Evolutionary conservation across 2,113 vertebrate species (phyloP), one percentile per base, ranked within the genome.

Genomic region (Aptenodytes forsteri): DNA sequence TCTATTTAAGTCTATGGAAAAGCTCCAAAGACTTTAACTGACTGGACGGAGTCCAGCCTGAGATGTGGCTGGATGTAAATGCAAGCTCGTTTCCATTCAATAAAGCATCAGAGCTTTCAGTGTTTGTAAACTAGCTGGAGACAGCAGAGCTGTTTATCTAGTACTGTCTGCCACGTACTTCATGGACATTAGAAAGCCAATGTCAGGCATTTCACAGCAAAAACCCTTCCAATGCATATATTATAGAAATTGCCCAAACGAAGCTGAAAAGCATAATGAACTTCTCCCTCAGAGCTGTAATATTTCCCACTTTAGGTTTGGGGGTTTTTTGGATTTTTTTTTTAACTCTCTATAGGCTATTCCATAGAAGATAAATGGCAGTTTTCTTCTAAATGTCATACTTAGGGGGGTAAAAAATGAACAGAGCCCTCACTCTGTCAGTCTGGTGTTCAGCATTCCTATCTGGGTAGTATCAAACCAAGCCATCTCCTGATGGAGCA

Each of bases 401-500:
- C 6, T 81, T 70, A 5, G 2, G 1, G 9, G 27, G 13, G 2
- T 49, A 23, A 46, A 87, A 84, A 67, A 75, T 5, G 29, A 93
- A 29, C 11, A 61, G 56, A 90, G 6, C 29, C 13, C 90, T 97
- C 91, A 99, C 98, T 98, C 98, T 49, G 98, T 98, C 58, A 99
- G 85, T 89, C 98, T 98, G n/a, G 95, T 98, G 91, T 98, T 98
- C 73, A 99, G 38, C 4, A 79, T 97, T 84, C 98, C 98, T 89
- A 98, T 98, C 55, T 98, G 96, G 52, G 89, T 98, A 11, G 94
- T 94, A 76, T 99, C 98, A 97, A 99, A 99, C 98, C 98, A 99
- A 83, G 97, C 93, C 98, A 98, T 99, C 30, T 98, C 97, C 89
- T 99, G 98, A 79, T 98, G 98, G 34, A 99, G 98, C 46, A 99